phyloP scores from a whole-genome alignment of 2,113 vertebrate species.

The Sturnira hondurensis region DNA sequence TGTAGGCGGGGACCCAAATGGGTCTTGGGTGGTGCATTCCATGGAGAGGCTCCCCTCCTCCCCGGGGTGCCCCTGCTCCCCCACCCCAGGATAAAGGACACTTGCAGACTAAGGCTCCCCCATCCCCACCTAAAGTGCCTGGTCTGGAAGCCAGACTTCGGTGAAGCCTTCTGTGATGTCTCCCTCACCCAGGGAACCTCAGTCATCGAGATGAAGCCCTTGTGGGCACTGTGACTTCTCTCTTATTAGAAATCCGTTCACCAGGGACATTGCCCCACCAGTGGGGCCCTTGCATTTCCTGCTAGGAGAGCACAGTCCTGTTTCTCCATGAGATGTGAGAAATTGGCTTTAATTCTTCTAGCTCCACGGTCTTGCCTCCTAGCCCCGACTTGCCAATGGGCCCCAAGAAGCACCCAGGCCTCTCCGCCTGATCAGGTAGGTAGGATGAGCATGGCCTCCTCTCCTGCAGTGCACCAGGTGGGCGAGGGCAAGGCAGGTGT shows the following conservation, averaged over 20 bases:
- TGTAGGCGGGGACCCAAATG: rapidly evolving
- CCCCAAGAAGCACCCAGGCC: neutral
- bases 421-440: neutral
- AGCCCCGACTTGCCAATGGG: no score
- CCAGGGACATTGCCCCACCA: neutral
- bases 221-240: neutral
- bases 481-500: rapidly evolving
- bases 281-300: neutral
- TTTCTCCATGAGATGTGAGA: neutral
- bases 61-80: rapidly evolving
- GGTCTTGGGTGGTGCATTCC: neutral
- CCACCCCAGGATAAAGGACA: neutral
- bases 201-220: neutral
- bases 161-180: neutral
- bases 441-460: rapidly evolving
- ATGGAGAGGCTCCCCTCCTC: rapidly evolving
- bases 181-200: neutral
- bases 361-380: neutral
- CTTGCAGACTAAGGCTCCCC: neutral
- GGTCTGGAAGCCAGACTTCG: neutral
- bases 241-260: neutral
- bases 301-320: neutral
- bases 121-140: neutral
- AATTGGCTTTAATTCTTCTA: neutral
- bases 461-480: neutral